Evolutionary conservation across 1,140 invertebrate genomes (phyloP), one percentile per base, ranked within the genome.

Genomic region (Polypedilum vanderplanki): DNA sequence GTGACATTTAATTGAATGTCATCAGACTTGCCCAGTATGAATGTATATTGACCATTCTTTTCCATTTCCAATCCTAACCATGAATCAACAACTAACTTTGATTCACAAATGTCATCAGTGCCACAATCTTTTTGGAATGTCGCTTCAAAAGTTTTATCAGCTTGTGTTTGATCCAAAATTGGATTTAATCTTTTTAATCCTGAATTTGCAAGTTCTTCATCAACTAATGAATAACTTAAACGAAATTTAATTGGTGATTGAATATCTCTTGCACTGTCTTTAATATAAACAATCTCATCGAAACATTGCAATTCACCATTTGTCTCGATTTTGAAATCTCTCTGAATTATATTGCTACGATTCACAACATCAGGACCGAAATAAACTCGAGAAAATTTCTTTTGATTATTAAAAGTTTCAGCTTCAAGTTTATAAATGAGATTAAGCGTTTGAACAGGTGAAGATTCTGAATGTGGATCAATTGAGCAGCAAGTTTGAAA

Each of bases 51-150:
- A 57, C 83, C 80, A 75, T 82, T 85, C 84, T 78, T 15, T 77
- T 83, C 76, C 0, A 78, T 75, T 0, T 79, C 86, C 41, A 93
- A 83, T 78, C 88, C 85, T 1, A 93, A 82, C 75, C 84, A 83
- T 9, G 90, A 89, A n/a, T 85, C 81, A 0, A 96, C 81, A 75
- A 87, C 83, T n/a, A 98, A 82, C 79, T 96, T 87, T 81, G 94
- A 97, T 78, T 94, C 88, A 81, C 96, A 98, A 22, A 93, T 85
- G 79, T 96, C 93, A 80, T 98, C 94, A 0, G 87, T 84, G 7
- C 95, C 96, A 81, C 96, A 98, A 79, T 98, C 94, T 83, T 97
- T 97, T 74, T 95, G 88, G 84, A 98, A 97, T 22, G 89, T 91
- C 2, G 92, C 94, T 79, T 91, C 87, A 79, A 97, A 96, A 4